phyloP scores from a whole-genome alignment of 2,888 invertebrate species.

The Synergus itoensis region DNA sequence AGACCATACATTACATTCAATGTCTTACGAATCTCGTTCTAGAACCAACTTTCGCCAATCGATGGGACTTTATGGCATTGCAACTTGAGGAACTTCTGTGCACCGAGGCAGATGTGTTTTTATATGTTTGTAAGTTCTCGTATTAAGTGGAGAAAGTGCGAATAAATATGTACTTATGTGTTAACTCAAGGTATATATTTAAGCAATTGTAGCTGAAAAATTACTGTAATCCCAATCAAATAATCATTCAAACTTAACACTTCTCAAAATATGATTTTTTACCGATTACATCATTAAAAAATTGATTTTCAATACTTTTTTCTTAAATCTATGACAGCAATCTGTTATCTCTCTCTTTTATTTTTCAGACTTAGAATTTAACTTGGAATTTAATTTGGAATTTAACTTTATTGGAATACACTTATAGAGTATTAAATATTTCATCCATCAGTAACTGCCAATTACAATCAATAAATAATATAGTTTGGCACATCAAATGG shows the following conservation, averaged over 20 bases:
- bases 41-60: slow-evolving; percentile 22
- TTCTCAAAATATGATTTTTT: not conserved
- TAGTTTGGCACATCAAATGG: not conserved
- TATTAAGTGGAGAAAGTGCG: not conserved
- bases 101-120: slow-evolving; percentile 15
- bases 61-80: slow-evolving; percentile 13
- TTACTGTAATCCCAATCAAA: not conserved
- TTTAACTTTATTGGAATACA: no score
- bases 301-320: no score
- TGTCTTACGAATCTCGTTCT: slow-evolving; percentile 11
- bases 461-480: slow-evolving; percentile 22
- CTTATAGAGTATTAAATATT: not conserved
- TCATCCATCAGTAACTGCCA: not conserved
- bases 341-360: no score
- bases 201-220: not conserved
- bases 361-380: no score
- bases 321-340: no score
- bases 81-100: slow-evolving; percentile 1
- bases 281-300: not conserved
- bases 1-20: slow-evolving; percentile 12
- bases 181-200: not conserved
- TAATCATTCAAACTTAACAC: not conserved
- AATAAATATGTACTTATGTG: not conserved
- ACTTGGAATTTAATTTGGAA: no score
- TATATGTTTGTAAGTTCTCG: not conserved